Evolutionary conservation across 2,888 invertebrate species (phyloP), one percentile per base, ranked within the genome.

Genomic region (Cecidostiba fungosa): DNA sequence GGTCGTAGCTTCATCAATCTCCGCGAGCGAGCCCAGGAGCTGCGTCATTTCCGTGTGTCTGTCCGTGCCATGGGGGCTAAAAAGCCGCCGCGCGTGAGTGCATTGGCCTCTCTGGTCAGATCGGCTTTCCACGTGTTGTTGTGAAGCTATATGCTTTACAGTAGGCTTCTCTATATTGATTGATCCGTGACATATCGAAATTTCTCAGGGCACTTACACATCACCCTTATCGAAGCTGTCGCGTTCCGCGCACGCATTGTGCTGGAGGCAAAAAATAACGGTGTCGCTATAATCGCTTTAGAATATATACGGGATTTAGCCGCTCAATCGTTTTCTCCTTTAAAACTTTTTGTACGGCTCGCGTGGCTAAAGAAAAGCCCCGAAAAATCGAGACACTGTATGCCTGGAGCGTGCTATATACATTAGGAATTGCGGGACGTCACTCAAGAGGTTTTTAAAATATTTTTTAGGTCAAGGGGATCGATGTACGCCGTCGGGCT

Each of bases 21-120:
- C 87, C 87, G 36, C 87, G 36, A 16, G 73, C 73, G 50, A 29
- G 19, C 10, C 77, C 29, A 59, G 29, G 59, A 54, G 89, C 91
- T 89, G 89, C 91, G 91, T 91, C 91, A 91, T 92, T 92, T 92
- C 91, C 92, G 91, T 88, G 89, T 89, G 43, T 77, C 82, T 54
- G n/a, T n/a, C n/a, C n/a, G n/a, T n/a, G n/a, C n/a, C n/a, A n/a
- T n/a, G 62, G 72, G 72, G 59, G 14, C 62, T 73, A 36, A 12
- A 4, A 23, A 39, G 12, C 50, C 43, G 50, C 70, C 32, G 14
- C 36, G 8, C 32, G 39, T 8, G 66, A 66, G 66, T 66, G 29
- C 66, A 66, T 66, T 66, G 66, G 66, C 66, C 66, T 66, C 66
- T 66, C 66, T 72, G 23, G 72, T 43, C n/a, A 39, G 1, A 39